A percentile compares a stretch with the other conserved stretches of the same genome.
These are phyloP conservation scores for Peromyscus eremicus DNA, from an alignment of 2,797 vertebrate species.

Conservation along the genomic window DNA sequence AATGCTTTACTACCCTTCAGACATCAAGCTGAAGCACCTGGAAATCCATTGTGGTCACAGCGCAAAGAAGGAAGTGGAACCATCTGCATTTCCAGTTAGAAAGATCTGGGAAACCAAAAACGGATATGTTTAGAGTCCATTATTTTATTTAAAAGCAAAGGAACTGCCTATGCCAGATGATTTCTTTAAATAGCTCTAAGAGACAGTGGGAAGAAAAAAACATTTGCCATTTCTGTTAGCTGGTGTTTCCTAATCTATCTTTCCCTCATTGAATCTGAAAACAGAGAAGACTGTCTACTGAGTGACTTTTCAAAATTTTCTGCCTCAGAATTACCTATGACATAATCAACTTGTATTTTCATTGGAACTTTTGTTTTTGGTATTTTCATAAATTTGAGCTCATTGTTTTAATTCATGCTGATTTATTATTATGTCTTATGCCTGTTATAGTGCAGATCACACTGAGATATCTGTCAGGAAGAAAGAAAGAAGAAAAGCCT, in stretches of 20 bases:
- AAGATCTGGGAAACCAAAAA: neutral
- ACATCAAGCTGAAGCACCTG: too few species aligned
- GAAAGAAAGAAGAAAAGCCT: neutral
- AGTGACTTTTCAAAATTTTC: neutral
- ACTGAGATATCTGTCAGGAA: constrained; percentile 6
- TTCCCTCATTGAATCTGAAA: neutral
- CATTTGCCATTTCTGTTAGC: neutral
- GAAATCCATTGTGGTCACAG: neutral
- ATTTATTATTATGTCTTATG: constrained; percentile 34
- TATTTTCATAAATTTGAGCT: neutral
- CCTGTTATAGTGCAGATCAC: constrained; percentile 22
- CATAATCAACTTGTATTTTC: neutral
- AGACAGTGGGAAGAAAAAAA: neutral
- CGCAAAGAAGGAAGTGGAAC: neutral
- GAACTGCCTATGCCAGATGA: neutral
- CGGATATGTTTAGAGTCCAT: neutral
- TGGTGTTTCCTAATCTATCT: neutral
- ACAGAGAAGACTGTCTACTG: neutral
- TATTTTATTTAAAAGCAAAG: neutral
- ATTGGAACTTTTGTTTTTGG: neutral
- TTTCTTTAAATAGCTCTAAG: constrained; percentile 6
- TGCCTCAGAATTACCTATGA: neutral
- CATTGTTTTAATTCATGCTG: neutral
- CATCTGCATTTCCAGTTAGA: neutral
- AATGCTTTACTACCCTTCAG: neutral